Evolutionary conservation across 2,888 invertebrate genomes (phyloP).

Genomic region (Andrena marginata): DNA sequence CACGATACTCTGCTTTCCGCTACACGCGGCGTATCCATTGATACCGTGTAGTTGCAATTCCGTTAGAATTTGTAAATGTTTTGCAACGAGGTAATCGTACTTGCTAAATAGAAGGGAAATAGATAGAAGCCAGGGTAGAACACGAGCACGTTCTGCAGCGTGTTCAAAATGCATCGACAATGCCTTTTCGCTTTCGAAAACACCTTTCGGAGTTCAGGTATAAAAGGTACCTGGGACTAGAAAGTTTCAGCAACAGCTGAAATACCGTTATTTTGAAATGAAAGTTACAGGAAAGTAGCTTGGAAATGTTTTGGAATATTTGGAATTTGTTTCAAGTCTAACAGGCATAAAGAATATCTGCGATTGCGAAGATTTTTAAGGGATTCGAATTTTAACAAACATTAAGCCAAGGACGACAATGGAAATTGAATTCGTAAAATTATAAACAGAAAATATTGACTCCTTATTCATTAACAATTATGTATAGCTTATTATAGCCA

Average conservation of each 20-base stretch:
- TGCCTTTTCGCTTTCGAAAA: not conserved
- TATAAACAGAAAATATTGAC: no score
- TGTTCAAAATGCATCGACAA: not conserved
- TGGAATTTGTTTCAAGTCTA: not conserved
- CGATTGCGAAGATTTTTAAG: no score
- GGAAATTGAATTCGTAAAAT: no score
- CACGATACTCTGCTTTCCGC: not conserved
- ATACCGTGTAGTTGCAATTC: not conserved
- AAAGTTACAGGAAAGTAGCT: not conserved
- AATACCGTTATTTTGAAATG: not conserved
- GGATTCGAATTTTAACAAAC: not conserved
- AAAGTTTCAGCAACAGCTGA: not conserved
- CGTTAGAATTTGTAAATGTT: not conserved
- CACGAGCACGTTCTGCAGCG: not conserved
- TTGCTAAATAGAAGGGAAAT: not conserved
- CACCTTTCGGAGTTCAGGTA: not conserved
- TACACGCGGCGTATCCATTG: not conserved
- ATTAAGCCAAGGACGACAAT: no score
- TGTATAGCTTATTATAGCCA: no score
- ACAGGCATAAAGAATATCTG: not conserved
- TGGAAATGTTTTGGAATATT: not conserved
- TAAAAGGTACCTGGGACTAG: not conserved
- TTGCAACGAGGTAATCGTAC: not conserved
- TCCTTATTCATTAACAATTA: no score
- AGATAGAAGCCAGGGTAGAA: not conserved